Evolutionary conservation across 2,888 invertebrate genomes (phyloP).

Genomic region (Sicus ferrugineus): DNA sequence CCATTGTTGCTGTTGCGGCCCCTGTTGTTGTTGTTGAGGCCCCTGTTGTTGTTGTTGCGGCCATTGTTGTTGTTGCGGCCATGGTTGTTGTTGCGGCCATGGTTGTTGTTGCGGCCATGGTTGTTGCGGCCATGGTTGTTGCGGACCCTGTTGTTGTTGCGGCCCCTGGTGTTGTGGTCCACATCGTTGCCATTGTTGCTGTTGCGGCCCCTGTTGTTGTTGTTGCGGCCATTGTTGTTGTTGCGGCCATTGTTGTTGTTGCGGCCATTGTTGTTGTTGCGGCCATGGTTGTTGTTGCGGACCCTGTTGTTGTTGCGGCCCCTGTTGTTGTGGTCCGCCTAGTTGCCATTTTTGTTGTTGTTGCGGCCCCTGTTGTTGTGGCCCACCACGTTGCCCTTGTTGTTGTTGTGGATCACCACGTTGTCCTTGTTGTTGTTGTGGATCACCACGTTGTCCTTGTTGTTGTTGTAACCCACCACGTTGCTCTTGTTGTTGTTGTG

Average conservation of each 20-base stretch:
- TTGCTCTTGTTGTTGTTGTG: slow-evolving; percentile 32
- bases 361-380: slow-evolving; percentile 28
- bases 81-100: slow-evolving; percentile 25
- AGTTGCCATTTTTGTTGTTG: slow-evolving; percentile 26
- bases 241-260: too few species aligned
- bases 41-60: slow-evolving; percentile 26
- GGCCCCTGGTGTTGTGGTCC: too few species aligned
- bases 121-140: slow-evolving; percentile 29
- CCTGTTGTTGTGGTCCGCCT: too few species aligned
- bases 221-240: too few species aligned
- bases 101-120: slow-evolving; percentile 22
- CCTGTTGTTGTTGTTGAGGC: background rate
- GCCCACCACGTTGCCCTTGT: slow-evolving; percentile 22
- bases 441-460: background rate
- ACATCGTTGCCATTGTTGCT: slow-evolving; percentile 9
- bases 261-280: too few species aligned
- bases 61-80: too few species aligned
- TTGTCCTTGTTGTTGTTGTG: slow-evolving; percentile 32
- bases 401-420: too few species aligned
- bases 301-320: too few species aligned
- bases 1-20: slow-evolving; percentile 18
- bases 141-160: too few species aligned
- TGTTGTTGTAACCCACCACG: too few species aligned
- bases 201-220: too few species aligned
- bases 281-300: too few species aligned